Evolutionary conservation across 2,113 vertebrate species (phyloP).

Genomic region (Sinocyclocheilus anophthalmus): DNA sequence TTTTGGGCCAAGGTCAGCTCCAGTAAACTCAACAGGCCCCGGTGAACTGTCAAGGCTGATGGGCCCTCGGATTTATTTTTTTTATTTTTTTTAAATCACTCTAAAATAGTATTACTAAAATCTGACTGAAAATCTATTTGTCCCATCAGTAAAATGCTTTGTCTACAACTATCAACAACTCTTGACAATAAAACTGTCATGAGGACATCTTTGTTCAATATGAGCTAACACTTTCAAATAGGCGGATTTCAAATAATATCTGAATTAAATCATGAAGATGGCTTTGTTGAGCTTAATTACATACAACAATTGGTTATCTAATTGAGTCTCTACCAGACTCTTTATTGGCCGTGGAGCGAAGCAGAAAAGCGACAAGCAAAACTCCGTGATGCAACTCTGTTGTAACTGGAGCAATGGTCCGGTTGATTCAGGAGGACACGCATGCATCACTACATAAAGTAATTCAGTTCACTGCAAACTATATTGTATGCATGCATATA

Average conservation of each 20-base stretch:
- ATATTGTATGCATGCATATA: neutral
- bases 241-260: neutral
- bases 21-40: neutral
- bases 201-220: neutral
- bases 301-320: conserved; percentile 19
- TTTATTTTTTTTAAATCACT: neutral
- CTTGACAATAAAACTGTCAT: neutral
- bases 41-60: neutral
- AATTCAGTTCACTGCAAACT: neutral
- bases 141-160: neutral
- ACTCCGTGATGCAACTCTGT: conserved; percentile 64
- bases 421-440: conserved; percentile 6
- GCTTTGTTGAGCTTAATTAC: neutral
- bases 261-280: neutral
- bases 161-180: neutral
- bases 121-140: neutral
- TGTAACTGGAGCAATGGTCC: conserved; percentile 52
- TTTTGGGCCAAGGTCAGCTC: neutral
- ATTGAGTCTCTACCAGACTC: neutral
- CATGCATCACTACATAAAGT: conserved; percentile 33
- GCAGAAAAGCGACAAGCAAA: conserved; percentile 53
- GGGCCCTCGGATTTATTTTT: neutral
- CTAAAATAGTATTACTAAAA: neutral
- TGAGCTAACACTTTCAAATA: neutral
- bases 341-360: conserved; percentile 42